Evolutionary conservation across 2,797 vertebrate species (phyloP).

Genomic region (Hafferia zeledoni): DNA sequence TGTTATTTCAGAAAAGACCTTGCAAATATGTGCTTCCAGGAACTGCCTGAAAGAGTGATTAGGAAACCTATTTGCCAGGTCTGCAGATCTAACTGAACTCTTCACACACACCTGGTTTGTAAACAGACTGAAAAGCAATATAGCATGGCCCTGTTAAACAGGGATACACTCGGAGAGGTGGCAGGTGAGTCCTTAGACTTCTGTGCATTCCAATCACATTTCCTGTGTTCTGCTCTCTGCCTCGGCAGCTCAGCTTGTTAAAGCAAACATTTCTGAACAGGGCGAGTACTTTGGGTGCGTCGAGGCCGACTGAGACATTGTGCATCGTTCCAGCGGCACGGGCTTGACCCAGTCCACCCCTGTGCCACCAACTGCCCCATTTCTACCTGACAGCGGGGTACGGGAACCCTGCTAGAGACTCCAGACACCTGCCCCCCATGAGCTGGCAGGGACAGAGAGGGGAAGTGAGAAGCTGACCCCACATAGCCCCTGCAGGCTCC

Average conservation of each 20-base stretch:
- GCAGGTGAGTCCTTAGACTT: neutral
- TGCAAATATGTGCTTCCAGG: neutral
- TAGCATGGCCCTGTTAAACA: neutral
- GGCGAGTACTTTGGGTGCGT: accelerated
- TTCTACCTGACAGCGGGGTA: neutral
- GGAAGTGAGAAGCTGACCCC: neutral
- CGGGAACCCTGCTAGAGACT: neutral
- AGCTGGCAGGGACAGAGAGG: neutral
- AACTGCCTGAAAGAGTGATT: neutral
- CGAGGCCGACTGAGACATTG: accelerated
- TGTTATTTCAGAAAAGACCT: neutral
- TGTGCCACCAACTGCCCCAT: neutral
- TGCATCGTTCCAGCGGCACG: accelerated
- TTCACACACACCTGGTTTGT: neutral
- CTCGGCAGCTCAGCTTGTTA: neutral
- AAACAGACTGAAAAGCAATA: neutral
- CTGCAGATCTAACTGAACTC: neutral
- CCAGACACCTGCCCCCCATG: accelerated
- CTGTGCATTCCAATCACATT: neutral
- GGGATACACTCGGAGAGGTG: neutral
- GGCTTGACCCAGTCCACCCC: accelerated
- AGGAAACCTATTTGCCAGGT: neutral
- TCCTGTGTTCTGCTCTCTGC: neutral
- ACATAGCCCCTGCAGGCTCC: neutral
- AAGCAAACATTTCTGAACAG: neutral